Percentiles rank a stretch among this genome's conserved stretches.
Conservation (phyloP, 2,888 invertebrate species). For the Pyralis farinalis region DNA sequence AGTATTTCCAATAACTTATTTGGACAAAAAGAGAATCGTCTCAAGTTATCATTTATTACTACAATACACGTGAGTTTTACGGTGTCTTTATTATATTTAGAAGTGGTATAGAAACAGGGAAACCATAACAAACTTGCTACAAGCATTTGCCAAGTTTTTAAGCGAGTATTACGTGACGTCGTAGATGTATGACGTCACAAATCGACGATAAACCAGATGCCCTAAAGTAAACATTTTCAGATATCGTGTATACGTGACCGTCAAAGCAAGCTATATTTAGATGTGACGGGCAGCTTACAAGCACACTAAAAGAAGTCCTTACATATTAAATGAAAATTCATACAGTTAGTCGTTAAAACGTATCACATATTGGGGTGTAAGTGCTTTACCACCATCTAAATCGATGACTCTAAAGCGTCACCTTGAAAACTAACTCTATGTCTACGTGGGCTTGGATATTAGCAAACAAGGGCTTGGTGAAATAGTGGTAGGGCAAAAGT, state of each 20-base stretch:
- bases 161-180: background rate
- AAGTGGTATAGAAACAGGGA: too few species aligned
- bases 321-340: constrained; percentile 7
- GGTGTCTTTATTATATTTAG: too few species aligned
- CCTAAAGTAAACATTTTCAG: constrained; percentile 37
- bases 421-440: too few species aligned
- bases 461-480: background rate
- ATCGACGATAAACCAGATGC: constrained; percentile 46
- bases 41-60: too few species aligned
- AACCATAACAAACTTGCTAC: too few species aligned
- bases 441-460: too few species aligned
- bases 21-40: too few species aligned
- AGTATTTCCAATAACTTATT: too few species aligned
- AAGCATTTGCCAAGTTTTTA: too few species aligned
- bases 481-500: background rate
- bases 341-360: too few species aligned
- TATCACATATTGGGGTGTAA: background rate
- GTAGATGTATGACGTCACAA: constrained; percentile 2
- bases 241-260: constrained; percentile 42
- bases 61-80: too few species aligned
- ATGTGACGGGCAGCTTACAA: constrained; percentile 23
- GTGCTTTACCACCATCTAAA: background rate
- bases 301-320: constrained; percentile 21
- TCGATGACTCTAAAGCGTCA: too few species aligned
- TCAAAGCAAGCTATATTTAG: constrained; percentile 44